phyloP scores from a whole-genome alignment of 1,140 invertebrate genomes.

The Araneus ventricosus region DNA sequence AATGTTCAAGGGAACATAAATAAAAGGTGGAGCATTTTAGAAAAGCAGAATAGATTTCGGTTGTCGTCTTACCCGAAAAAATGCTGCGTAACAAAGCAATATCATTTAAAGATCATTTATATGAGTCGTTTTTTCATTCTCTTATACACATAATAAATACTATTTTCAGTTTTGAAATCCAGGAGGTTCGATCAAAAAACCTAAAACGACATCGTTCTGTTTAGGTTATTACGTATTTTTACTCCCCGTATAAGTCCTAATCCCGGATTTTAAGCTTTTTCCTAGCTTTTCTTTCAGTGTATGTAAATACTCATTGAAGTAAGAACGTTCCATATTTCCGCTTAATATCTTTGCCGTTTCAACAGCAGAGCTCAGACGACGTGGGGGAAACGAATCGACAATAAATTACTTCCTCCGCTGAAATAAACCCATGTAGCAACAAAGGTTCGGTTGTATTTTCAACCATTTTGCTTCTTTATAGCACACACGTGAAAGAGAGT shows the following conservation, averaged over 20 bases:
- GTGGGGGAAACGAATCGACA: slow-evolving; percentile 47
- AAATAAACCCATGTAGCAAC: slow-evolving; percentile 56
- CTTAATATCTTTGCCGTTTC: slow-evolving; percentile 35
- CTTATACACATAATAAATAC: background rate
- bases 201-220: background rate
- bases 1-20: too few relatives aligned
- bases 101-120: too few relatives aligned
- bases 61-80: too few relatives aligned
- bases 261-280: slow-evolving; percentile 13
- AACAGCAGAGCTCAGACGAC: background rate
- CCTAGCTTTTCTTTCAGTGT: background rate
- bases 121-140: too few relatives aligned
- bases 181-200: background rate
- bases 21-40: too few relatives aligned
- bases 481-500: background rate
- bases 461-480: slow-evolving; percentile 19
- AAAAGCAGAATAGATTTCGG: too few relatives aligned
- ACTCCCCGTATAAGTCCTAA: background rate
- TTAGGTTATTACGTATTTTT: background rate
- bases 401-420: slow-evolving; percentile 40
- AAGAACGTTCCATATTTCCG: slow-evolving; percentile 36
- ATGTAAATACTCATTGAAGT: slow-evolving; percentile 5
- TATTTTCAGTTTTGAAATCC: background rate
- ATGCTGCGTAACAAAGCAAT: too few relatives aligned
- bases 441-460: slow-evolving; percentile 23